Evolutionary conservation across 2,113 vertebrate species (phyloP).

Genomic region (Alaudala cheleensis): DNA sequence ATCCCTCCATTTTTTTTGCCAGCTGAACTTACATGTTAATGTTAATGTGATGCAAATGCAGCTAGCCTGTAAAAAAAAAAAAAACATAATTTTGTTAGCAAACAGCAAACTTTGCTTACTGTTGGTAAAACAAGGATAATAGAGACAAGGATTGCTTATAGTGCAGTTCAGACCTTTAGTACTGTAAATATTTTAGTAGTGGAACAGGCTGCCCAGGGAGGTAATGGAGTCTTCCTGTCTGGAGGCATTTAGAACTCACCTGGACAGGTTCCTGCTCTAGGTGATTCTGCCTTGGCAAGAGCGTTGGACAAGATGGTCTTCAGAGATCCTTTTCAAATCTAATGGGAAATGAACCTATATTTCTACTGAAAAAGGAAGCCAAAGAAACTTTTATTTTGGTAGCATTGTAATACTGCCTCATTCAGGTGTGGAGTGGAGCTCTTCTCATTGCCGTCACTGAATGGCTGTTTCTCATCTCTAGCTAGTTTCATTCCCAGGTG

Average conservation of each 20-base stretch:
- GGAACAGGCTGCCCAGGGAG: not conserved
- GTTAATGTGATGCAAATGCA: not conserved
- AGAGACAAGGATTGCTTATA: not conserved
- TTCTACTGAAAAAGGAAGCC: not conserved
- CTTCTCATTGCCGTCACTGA: not conserved
- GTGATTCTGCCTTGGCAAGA: not conserved
- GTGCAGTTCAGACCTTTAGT: not conserved
- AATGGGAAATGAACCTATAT: not conserved
- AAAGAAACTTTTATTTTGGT: not conserved
- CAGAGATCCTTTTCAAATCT: not conserved
- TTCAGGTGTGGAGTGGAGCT: not conserved
- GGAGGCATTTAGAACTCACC: not conserved
- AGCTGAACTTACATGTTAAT: not conserved
- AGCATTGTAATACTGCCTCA: not conserved
- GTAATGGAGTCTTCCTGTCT: not conserved
- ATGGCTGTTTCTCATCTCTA: not conserved
- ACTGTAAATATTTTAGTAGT: not conserved
- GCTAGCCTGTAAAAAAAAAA: not conserved
- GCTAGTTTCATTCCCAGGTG: not conserved
- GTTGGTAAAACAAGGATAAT: not conserved
- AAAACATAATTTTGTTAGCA: not conserved
- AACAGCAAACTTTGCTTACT: not conserved
- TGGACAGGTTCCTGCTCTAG: not conserved
- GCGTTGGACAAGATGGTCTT: not conserved
- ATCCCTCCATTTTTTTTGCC: not conserved